phyloP scores from a whole-genome alignment of 35 echinoderm and acorn worm species.

The Strongylocentrotus purpuratus region DNA sequence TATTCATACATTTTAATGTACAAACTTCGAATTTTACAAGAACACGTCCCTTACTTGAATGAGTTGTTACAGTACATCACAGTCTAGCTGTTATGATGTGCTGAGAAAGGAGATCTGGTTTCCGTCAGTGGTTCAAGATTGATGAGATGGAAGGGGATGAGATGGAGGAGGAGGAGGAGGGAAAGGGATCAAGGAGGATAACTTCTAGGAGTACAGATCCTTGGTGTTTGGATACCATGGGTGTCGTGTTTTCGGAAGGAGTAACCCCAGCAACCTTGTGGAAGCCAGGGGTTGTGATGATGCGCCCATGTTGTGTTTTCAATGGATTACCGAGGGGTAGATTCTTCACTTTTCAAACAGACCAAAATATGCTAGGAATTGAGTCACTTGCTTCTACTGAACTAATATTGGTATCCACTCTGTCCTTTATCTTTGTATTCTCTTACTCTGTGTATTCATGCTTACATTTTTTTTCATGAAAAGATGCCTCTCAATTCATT shows the following conservation, averaged over 20 bases:
- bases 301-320: slow-evolving; percentile 12
- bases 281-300: slow-evolving; percentile 13
- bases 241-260: slow-evolving; percentile 8
- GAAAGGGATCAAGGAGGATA: slow-evolving; percentile 25
- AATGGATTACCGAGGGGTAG: not conserved
- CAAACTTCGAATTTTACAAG: too few species aligned
- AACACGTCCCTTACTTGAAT: too few species aligned
- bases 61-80: too few species aligned
- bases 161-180: not conserved
- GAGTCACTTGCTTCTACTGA: not conserved
- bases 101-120: not conserved
- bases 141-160: not conserved
- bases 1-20: too few species aligned
- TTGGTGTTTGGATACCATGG: slow-evolving; percentile 31
- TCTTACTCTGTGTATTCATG: not conserved
- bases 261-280: slow-evolving; percentile 39
- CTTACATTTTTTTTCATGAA: not conserved
- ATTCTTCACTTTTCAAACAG: slow-evolving; percentile 4
- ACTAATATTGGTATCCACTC: not conserved
- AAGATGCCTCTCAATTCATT: too few species aligned
- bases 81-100: not conserved
- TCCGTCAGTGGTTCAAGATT: not conserved
- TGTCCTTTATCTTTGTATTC: not conserved
- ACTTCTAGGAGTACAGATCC: not conserved
- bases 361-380: not conserved